phyloP scores from a whole-genome alignment of 1,140 invertebrate species.

The Polypedilum pembai region DNA sequence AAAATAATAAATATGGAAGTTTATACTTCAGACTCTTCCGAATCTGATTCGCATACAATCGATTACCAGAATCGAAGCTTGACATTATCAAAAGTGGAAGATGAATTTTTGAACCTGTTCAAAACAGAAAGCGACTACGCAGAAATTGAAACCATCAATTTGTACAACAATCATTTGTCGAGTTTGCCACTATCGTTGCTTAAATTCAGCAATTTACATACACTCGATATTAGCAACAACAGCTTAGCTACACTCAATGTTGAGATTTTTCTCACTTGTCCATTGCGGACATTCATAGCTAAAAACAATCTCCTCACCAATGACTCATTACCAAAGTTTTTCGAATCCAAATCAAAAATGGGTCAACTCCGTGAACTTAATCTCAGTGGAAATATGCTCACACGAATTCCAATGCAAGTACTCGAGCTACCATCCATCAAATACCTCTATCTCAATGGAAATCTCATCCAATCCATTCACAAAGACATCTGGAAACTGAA shows the following conservation, averaged over 20 bases:
- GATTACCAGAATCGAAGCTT: conserved; percentile 62
- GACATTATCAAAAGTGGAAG: conserved; percentile 49
- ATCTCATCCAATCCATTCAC: conserved; percentile 71
- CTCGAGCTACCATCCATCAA: conserved; percentile 67
- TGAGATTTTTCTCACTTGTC: conserved; percentile 57
- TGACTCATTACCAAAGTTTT: conserved; percentile 76
- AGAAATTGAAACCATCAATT: conserved; percentile 55
- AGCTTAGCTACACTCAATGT: conserved; percentile 67
- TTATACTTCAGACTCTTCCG: conserved; percentile 73
- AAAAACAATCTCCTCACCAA: conserved; percentile 82
- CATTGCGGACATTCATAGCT: conserved; percentile 65
- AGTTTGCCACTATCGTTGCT: conserved; percentile 47
- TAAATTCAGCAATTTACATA: conserved; percentile 59
- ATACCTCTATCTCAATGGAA: conserved; percentile 85
- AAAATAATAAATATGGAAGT: conserved; percentile 56
- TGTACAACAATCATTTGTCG: conserved; percentile 62
- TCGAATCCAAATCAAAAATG: conserved; percentile 46
- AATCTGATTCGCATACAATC: conserved; percentile 62
- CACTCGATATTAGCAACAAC: conserved; percentile 83
- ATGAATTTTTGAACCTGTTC: conserved; percentile 46
- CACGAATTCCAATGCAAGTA: conserved; percentile 76
- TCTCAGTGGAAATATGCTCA: conserved; percentile 83
- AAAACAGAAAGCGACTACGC: conserved; percentile 47
- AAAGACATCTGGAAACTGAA: conserved; percentile 72
- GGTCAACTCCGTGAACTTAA: conserved; percentile 71